Conservation (phyloP, 2,888 invertebrate genomes). For the Hydraecia micacea region DNA sequence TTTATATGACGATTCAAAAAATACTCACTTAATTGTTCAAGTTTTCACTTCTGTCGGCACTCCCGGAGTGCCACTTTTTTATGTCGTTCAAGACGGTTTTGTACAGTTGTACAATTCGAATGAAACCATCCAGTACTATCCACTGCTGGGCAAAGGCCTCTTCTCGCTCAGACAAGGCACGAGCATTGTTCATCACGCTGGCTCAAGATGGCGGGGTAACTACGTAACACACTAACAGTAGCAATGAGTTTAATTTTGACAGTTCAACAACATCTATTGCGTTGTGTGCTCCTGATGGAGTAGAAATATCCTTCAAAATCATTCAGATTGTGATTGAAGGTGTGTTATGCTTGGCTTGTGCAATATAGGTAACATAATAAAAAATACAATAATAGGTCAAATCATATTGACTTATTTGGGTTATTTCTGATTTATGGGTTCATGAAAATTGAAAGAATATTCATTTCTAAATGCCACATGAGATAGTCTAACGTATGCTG, state of each 20-base stretch:
- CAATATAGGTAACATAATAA: no score
- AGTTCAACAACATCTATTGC: neutral
- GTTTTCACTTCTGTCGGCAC: no score
- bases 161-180: neutral
- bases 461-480: constrained; percentile 3
- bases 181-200: neutral
- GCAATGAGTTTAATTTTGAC: neutral
- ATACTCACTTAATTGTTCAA: no score
- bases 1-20: no score
- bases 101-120: neutral
- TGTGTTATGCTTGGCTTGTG: neutral
- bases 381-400: neutral
- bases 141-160: neutral
- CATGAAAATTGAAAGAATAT: neutral
- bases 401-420: neutral
- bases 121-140: neutral
- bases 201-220: neutral
- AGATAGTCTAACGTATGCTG: constrained; percentile 39
- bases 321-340: neutral
- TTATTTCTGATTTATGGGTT: neutral
- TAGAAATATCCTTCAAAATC: neutral
- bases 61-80: neutral
- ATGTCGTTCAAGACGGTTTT: neutral
- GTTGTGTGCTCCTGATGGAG: neutral
- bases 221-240: neutral